Evolutionary conservation across 2,888 invertebrate species (phyloP), one percentile per base, ranked within the genome.

Genomic region (Pollenia amentaria): DNA sequence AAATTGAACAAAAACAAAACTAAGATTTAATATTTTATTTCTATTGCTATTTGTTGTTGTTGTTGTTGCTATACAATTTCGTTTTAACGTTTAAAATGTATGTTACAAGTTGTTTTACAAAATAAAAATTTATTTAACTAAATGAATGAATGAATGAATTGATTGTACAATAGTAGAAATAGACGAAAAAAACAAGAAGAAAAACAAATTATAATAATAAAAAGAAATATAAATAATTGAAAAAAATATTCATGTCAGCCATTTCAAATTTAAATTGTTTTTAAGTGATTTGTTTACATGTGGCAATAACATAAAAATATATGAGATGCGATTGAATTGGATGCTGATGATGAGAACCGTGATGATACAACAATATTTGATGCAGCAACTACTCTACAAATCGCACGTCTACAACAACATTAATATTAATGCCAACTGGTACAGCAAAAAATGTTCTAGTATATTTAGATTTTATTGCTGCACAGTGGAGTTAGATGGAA

Each of bases 281-380:
- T 91, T 89, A 91, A 92, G 91, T 92, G 92, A 91, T 91, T 92
- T 91, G 92, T 91, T 92, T 91, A 91, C 91, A 91, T 89, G 89
- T 89, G 90, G 89, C 90, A 91, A 89, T 70, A 70, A 82, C 65
- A 85, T 79, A 38, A 65, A 80, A 77, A 76, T 86, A 46, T 72
- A 83, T 72, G 75, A 55, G 64, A 70, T 55, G 76, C 21, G n/a
- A 29, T 29, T 29, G 29, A 29, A 29, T 29, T 16, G 18, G 21
- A 64, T 69, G 65, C 14, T 69, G 51, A 70, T 44, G 72, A 48
- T 73, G 73, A 48, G 18, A 48, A 79, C 62, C 53, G 69, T 46
- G 65, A 67, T 55, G 29, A 55, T 53, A 60, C 48, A 51, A 76
- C 72, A 80, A 57, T 42, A 81, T 72, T 76, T 46, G 69, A 69